Base-by-base conservation (phyloP, 2,888 invertebrate genomes). In the Chaetoderma sp. region DNA sequence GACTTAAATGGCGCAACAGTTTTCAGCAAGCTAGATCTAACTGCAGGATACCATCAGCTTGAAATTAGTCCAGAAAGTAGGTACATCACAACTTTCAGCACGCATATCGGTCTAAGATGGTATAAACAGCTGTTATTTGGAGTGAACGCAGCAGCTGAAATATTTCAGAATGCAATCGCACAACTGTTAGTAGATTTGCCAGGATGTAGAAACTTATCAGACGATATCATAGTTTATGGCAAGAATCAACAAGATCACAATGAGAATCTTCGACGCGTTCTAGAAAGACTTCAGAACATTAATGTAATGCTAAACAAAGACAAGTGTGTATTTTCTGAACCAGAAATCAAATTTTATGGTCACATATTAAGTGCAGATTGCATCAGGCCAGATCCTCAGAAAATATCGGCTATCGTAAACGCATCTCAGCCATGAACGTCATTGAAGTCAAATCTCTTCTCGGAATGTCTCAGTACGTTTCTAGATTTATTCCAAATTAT, bases 141-240 rank as follows among this genome's bases (percentile, higher is more conserved):
- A 13, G 63, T 71, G 10, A 71, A 64, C 1, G 84, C 84, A 57
- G 88, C 88, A 5, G 83, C 86, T 0, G 88, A 87, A 74, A 73
- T 85, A 1, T 88, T 86, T 65, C 85, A 87, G 73, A 84, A 86
- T 74, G 78, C 77, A 1, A 60, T 88, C 30, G 81, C 83, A 65
- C 68, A 72, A 67, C 76, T 86, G 10, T 56, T 87, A 2, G 33
- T 65, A 47, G 73, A 71, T 8, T 82, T 83, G 21, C 74, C 82
- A 44, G 84, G 84, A 0, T 77, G 75, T 5, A 66, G 83, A 27
- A 84, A 83, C 59, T 79, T 80, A 52, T 82, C 81, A 33, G 86
- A 86, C 71, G 85, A 86, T 71, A 84, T 87, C 49, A 59, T 85
- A 4, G 67, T 87, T 13, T 79, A 65, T 76, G 85, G 78, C 1